Conservation (phyloP, 2,888 invertebrate species). For the Aspidiotus rigidus region DNA sequence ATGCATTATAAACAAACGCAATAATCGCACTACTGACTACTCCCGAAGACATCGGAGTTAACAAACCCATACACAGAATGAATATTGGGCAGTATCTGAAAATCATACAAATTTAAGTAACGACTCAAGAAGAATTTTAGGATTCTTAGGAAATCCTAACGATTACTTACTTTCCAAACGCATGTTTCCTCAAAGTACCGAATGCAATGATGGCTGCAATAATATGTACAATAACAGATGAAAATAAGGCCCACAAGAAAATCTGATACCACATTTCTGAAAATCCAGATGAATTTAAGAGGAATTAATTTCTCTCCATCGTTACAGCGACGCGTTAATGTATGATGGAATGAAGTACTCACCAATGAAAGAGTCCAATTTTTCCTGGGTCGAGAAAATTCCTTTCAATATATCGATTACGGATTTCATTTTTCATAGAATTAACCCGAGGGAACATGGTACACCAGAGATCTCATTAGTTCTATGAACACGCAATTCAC, state of each 20-base stretch:
- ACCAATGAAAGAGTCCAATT: too few species aligned
- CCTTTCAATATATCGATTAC: too few species aligned
- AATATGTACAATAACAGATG: constrained; percentile 79
- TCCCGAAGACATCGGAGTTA: constrained; percentile 80
- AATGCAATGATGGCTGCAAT: constrained; percentile 86
- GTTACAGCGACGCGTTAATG: too few species aligned
- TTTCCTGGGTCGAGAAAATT: too few species aligned
- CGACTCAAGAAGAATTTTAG: not conserved
- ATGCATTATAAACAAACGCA: constrained; percentile 86
- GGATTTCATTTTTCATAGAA: too few species aligned
- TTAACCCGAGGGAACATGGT: too few species aligned
- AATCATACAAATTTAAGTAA: constrained; percentile 12
- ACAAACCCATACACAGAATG: constrained; percentile 78
- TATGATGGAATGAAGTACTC: too few species aligned
- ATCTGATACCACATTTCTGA: constrained; percentile 95
- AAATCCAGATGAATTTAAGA: not conserved
- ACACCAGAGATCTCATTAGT: too few species aligned
- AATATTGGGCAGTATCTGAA: constrained; percentile 78
- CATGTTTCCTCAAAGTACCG: constrained; percentile 83
- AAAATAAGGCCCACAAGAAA: constrained; percentile 90
- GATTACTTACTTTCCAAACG: constrained; percentile 60
- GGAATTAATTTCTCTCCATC: too few species aligned
- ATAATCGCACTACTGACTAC: constrained; percentile 83
- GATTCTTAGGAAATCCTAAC: constrained; percentile 14
- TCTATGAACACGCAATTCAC: too few species aligned